Conservation (phyloP, 2,113 vertebrate species). For the Peromyscus maniculatus region DNA sequence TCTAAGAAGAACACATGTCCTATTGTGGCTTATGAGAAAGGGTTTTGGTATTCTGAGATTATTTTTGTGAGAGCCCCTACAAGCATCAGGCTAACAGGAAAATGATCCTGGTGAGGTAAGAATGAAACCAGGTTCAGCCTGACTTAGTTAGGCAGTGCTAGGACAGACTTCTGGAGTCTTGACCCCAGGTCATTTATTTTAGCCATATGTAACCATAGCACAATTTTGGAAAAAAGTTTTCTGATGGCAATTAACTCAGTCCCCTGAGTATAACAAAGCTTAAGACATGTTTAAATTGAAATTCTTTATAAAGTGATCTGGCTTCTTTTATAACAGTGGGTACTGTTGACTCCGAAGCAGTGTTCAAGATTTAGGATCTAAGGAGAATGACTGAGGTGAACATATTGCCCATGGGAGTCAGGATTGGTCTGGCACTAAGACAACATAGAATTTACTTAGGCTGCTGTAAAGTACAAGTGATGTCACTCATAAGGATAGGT, state of each 20-base stretch:
- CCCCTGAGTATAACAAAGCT: neutral
- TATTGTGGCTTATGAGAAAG: constrained; percentile 31
- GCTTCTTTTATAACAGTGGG: neutral
- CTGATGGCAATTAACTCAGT: neutral
- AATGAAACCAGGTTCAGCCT: neutral
- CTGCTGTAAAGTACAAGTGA: neutral
- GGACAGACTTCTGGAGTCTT: neutral
- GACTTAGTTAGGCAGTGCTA: neutral
- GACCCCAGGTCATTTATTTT: neutral
- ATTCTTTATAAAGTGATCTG: neutral
- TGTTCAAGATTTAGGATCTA: neutral
- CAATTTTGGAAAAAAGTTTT: neutral
- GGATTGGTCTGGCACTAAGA: neutral
- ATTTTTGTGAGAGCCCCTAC: neutral
- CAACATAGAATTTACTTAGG: neutral
- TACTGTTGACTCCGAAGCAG: neutral
- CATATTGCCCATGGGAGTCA: neutral
- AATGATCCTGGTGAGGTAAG: neutral
- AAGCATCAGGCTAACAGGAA: neutral
- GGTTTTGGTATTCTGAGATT: constrained; percentile 8
- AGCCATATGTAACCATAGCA: neutral
- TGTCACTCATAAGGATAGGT: neutral
- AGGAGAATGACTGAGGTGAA: neutral
- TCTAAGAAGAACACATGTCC: neutral
- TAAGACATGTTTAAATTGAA: neutral